Evolutionary conservation across 2,888 invertebrate genomes (phyloP).

Genomic region (Pyrocoelia pectoralis): DNA sequence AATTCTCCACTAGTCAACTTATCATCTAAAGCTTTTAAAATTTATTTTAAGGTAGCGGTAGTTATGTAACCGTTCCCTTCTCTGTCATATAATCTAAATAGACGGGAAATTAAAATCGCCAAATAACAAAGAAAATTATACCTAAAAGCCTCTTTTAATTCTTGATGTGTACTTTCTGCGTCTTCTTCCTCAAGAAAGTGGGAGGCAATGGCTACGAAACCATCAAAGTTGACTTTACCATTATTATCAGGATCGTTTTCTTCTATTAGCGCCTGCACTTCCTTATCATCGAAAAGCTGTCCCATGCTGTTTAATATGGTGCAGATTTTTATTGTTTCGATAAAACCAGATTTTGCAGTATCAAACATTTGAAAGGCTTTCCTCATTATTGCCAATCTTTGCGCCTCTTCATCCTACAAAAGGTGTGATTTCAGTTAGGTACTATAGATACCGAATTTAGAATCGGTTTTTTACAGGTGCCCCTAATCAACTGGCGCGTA

Average conservation of each 20-base stretch:
- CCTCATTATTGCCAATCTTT: constrained; percentile 89
- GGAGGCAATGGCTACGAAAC: constrained; percentile 90
- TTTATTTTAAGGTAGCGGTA: constrained; percentile 90
- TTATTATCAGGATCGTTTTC: constrained; percentile 91
- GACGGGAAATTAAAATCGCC: background rate
- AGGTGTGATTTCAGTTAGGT: too few relatives aligned
- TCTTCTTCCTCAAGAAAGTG: constrained; percentile 97
- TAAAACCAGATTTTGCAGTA: constrained; percentile 90
- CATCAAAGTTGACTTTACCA: constrained; percentile 94
- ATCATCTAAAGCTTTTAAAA: constrained; percentile 91
- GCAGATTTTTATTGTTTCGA: constrained; percentile 89
- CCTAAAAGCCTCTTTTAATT: constrained; percentile 97
- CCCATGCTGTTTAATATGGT: constrained; percentile 95
- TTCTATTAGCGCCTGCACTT: constrained; percentile 86
- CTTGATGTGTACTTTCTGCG: constrained; percentile 95
- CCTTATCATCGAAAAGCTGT: constrained; percentile 91
- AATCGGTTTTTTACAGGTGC: too few relatives aligned
- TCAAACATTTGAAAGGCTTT: constrained; percentile 98
- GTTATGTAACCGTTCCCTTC: constrained; percentile 96
- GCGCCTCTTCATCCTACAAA: constrained; percentile 70
- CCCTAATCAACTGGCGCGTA: too few relatives aligned
- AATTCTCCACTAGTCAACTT: constrained; percentile 91
- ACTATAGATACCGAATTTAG: too few relatives aligned
- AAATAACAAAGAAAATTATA: constrained; percentile 39
- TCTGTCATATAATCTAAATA: constrained; percentile 87